Percentiles rank a stretch among this genome's conserved stretches.
phyloP scores from a whole-genome alignment of 2,797 vertebrate species.

The Podarcis siculus region DNA sequence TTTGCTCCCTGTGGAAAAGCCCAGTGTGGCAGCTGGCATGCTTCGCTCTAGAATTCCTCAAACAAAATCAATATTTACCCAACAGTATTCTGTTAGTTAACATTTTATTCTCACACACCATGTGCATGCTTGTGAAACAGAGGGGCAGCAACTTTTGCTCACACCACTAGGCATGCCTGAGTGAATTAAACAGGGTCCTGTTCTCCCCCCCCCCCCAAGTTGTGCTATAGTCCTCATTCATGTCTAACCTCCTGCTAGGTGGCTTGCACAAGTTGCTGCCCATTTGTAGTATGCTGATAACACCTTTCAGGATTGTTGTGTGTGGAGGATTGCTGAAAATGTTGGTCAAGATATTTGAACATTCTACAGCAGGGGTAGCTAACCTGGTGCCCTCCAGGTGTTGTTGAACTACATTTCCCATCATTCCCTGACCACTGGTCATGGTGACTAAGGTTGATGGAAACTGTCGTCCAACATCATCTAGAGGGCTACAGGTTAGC shows the following conservation, averaged over 20 bases:
- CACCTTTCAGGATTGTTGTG: neutral
- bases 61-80: slow-evolving; percentile 8
- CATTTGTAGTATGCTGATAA: neutral
- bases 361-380: neutral
- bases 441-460: neutral
- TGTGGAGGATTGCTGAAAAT: neutral
- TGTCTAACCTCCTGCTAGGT: neutral
- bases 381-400: no score
- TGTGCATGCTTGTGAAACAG: neutral
- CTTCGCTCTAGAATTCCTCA: neutral
- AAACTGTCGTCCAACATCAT: no score
- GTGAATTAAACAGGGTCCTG: neutral
- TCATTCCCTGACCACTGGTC: no score
- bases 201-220: neutral
- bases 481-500: neutral
- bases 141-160: no score
- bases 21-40: neutral
- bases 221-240: neutral
- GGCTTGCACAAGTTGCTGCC: neutral
- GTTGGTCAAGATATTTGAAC: neutral
- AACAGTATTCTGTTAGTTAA: neutral
- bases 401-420: no score
- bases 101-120: neutral
- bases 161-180: neutral
- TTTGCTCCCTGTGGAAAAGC: neutral